Evolutionary conservation across 2,888 invertebrate genomes (phyloP), one percentile per base, ranked within the genome.

Genomic region (Drosophila mettleri): DNA sequence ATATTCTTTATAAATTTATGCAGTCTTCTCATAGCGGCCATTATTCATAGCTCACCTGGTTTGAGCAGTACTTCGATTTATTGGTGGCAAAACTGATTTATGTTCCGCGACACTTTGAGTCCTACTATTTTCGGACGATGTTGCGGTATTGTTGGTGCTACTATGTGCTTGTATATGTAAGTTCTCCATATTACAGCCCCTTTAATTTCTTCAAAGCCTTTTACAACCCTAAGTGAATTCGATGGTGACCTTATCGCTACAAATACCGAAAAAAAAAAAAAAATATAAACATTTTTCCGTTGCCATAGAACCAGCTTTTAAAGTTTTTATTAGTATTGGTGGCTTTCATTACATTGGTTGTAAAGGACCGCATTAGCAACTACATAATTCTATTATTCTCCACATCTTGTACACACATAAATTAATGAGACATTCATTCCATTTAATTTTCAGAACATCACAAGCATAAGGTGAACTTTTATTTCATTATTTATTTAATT

Each of bases 111-210:
- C 74, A 74, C 92, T 91, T 61, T 88, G 91, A 4, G 90, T 80
- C 72, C 91, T 92, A 78, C 91, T 91, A 38, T 91, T 92, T 77
- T 91, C 92, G 24, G 91, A 91, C 54, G 91, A 90, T 62, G 90
- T 88, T 43, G 87, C 88, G 66, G 91, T 91, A 70, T 90, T 91
- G 74, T 89, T 90, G 16, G 64, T 62, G 55, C 62, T 69, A 41
- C 54, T 58, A 46, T 57, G 65, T 57, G 74, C 39, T 34, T 58
- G 86, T 71, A 41, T 33, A 51, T 66, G 80, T 55, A 38, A 46
- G 64, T 65, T 69, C 54, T 59, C 84, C 82, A 82, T 82, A 52
- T 64, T 81, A 64, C 67, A 59, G 52, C 53, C 52, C 67, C 68
- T 66, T 70, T 57, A 67, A 45, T 54, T 66, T 65, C 46, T 60